Evolutionary conservation across 2,113 vertebrate species (phyloP), one percentile per base, ranked within the genome.

Genomic region (Coturnix japonica): DNA sequence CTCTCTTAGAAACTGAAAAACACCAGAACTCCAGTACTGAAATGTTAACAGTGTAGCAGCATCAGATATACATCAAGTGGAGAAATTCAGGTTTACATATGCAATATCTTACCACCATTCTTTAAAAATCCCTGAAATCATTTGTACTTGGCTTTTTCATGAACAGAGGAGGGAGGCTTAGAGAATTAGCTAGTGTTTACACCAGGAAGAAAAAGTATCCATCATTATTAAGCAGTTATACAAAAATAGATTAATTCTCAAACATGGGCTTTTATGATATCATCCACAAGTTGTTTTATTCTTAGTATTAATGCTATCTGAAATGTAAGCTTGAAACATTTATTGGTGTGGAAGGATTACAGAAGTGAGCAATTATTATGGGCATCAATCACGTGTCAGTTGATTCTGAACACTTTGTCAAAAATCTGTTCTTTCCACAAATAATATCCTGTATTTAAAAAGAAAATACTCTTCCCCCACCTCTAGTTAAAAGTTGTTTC

Each of bases 241-340:
- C 59, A 73, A 85, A 92, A 91, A 80, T 60, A 82, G 77, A 85
- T 86, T 90, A 75, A 86, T 94, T 85, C 81, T 87, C 28, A 47
- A 33, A 69, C 21, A n/a, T 65, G 33, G 25, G 19, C 61, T 41
- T 79, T 79, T 61, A 54, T 66, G 46, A 71, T 86, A 91, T 46
- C 92, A 76, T 87, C 87, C 63, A 84, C 20, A 73, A 81, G 80
- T 93, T 94, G 92, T 92, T 94, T 96, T 94, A 91, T 70, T 88
- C 81, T 39, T 15, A 72, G 28, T 91, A 51, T 87, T 85, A 96
- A 44, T 89, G 81, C 49, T 73, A 80, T 49, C 35, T 26, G 51
- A 72, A 91, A 75, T 79, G 15, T 81, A 88, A 94, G 84, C 73
- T 92, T 31, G 51, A 69, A 81, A 88, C 39, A 71, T 31, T 80